Evolutionary conservation across 2,888 invertebrate species (phyloP), one percentile per base, ranked within the genome.

Genomic region (Lydus trimaculatus): DNA sequence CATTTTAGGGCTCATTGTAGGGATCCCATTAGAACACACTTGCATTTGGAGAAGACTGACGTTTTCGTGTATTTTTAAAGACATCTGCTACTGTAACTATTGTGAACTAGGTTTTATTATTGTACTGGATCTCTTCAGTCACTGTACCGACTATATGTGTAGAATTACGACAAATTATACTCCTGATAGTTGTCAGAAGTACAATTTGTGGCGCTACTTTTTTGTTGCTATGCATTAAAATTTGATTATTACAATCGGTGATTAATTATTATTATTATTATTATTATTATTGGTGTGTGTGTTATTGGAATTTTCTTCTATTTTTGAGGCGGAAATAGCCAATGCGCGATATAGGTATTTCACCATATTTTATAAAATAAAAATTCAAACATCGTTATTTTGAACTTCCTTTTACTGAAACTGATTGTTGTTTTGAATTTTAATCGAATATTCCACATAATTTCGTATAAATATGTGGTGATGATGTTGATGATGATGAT

Each of bases 301-400:
- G 17, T 48, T 48, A 48, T 48, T 48, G 48, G 13, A 13, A 13
- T 43, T 43, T 43, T n/a, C 2, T 17, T 43, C 48, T 48, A 72
- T 72, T 73, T 60, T 72, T 67, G 67, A 72, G 77, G 75, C 75
- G 77, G 77, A 77, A 76, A 76, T 76, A 74, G 77, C 64, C 72
- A 69, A 73, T 71, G 63, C 52, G 63, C 63, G 15, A 13, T 36
- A 36, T 13, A 17, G 43, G 17, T 76, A 76, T 76, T 76, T 75
- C 76, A 77, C 76, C 75, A 77, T 75, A 74, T 74, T 75, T 74
- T 74, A 48, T 20, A 20, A 72, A 75, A 76, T 75, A 75, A 76
- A 77, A 78, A 76, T 78, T 78, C 78, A 75, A 75, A 74, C 75
- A 71, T 72, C 75, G 75, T 72, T 69, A 69, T 71, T 73, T 71